Conservation (phyloP, 2,797 vertebrate species). For the Sebastes aleutianus region DNA sequence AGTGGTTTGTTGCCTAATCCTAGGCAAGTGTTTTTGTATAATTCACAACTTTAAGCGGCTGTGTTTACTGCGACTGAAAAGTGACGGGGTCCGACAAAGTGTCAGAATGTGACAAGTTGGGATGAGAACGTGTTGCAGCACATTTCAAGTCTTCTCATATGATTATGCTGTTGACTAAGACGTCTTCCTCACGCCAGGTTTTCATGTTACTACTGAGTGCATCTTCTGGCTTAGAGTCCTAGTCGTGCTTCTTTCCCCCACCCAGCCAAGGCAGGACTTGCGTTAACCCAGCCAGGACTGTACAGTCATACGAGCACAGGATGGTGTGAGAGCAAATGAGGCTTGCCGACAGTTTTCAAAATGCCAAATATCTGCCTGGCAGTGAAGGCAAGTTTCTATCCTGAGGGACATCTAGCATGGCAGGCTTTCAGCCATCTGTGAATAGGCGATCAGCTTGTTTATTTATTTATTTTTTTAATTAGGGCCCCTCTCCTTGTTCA, state of each 20-base stretch:
- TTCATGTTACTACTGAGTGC: neutral
- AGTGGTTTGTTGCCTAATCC: no score
- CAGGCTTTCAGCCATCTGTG: constrained; percentile 76
- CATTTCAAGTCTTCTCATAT: neutral
- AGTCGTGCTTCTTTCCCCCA: neutral
- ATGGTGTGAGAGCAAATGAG: constrained; percentile 59
- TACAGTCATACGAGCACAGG: constrained; percentile 26
- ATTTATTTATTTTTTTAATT: constrained; percentile 71
- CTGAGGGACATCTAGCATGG: constrained; percentile 72
- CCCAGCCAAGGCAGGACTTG: neutral
- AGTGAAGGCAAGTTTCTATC: constrained; percentile 58
- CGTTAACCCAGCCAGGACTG: neutral
- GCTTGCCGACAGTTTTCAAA: constrained; percentile 60
- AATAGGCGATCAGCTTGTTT: constrained; percentile 49
- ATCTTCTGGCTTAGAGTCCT: neutral
- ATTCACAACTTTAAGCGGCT: no score
- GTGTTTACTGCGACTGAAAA: no score
- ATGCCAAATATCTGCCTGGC: constrained; percentile 73
- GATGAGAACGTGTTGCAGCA: rapidly evolving
- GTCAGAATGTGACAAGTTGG: no score
- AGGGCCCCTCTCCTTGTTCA: constrained; percentile 31
- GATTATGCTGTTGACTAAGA: neutral
- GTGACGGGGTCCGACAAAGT: no score
- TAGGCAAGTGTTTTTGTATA: no score
- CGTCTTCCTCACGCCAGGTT: neutral